Base-by-base conservation (phyloP, 2,888 invertebrate species). In the Nebria salina region DNA sequence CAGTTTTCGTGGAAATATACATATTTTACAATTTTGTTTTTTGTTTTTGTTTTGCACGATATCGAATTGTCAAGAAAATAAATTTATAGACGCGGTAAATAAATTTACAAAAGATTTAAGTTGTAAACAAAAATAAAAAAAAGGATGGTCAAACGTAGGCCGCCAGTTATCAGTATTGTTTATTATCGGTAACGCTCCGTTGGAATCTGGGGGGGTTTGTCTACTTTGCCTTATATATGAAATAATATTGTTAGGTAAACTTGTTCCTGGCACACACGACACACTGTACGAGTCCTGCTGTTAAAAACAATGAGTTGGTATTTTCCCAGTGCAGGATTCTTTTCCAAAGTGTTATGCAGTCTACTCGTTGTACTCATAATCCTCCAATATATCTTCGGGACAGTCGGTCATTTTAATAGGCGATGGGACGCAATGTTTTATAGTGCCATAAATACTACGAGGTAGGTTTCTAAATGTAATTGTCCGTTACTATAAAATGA, bases 381-480 rank as follows among this genome's bases (percentile, higher is more conserved):
- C n/a, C 90, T 94, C 76, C 93, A 94, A 89, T 94, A 93, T 89
- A 91, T 93, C 83, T 93, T 93, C 89, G 94, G 93, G 84, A 91
- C 92, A 78, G 91, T 93, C 83, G 90, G 93, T 83, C 93, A 93
- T 86, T 54, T 80, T 70, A 86, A 86, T 25, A 91, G 91, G 77
- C 89, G 89, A 15, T 84, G 84, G 83, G 85, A 85, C 26, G 82
- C 84, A 41, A 83, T 86, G 43, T 85, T 86, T 77, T 76, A 76
- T 65, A 66, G 76, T 87, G 90, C 84, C 84, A 89, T 85, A 89
- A 91, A 83, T 89, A 90, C 84, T 86, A 91, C 83, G 88, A 91
- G 87, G 91, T 91, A 82, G 90, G 90, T 70, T 84, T 87, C 1
- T 54, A 54, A 54, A 34, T 34, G 34, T 34, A 4, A 5, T 34